These are phyloP conservation scores for Pterois miles DNA, from an alignment of 2,797 vertebrate genomes.

Conservation along the genomic window DNA sequence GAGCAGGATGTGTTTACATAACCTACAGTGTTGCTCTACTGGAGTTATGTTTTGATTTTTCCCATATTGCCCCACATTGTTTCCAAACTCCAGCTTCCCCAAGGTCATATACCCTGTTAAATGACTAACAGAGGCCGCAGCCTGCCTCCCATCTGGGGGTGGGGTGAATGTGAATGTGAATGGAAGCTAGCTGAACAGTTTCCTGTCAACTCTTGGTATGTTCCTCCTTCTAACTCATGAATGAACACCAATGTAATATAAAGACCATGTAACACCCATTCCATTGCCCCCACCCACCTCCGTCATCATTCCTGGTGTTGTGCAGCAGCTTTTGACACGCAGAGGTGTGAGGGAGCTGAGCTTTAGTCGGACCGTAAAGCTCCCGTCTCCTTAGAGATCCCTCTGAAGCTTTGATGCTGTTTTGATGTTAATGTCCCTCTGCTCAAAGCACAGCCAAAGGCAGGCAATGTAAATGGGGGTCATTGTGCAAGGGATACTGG, in stretches of 20 bases:
- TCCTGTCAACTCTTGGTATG: conserved; percentile 54
- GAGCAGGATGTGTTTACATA: conserved; percentile 57
- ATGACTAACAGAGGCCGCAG: conserved; percentile 62
- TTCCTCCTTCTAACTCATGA: conserved; percentile 50
- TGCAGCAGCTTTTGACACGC: conserved; percentile 30
- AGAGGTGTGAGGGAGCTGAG: conserved; percentile 47
- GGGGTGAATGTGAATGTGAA: conserved; percentile 37
- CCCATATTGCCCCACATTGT: conserved; percentile 67
- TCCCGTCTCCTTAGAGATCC: conserved; percentile 59
- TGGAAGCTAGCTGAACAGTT: conserved; percentile 36
- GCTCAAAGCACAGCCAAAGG: conserved; percentile 19
- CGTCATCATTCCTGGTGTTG: background rate
- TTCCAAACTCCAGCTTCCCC: conserved; percentile 59
- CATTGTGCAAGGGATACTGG: conserved; percentile 56
- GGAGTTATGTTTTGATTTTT: conserved; percentile 59
- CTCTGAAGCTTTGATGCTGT: conserved; percentile 58
- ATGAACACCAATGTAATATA: conserved; percentile 69
- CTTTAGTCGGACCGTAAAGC: conserved; percentile 54
- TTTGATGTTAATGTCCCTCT: conserved; percentile 52
- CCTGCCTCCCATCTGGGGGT: conserved; percentile 20
- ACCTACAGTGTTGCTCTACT: conserved; percentile 39
- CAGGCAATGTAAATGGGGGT: conserved; percentile 62
- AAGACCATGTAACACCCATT: conserved; percentile 43
- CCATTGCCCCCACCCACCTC: conserved; percentile 16
- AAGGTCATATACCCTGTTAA: conserved; percentile 67